These are phyloP conservation scores for Vandiemenella viatica DNA, from an alignment of 2,888 invertebrate genomes.

Conservation along the genomic window DNA sequence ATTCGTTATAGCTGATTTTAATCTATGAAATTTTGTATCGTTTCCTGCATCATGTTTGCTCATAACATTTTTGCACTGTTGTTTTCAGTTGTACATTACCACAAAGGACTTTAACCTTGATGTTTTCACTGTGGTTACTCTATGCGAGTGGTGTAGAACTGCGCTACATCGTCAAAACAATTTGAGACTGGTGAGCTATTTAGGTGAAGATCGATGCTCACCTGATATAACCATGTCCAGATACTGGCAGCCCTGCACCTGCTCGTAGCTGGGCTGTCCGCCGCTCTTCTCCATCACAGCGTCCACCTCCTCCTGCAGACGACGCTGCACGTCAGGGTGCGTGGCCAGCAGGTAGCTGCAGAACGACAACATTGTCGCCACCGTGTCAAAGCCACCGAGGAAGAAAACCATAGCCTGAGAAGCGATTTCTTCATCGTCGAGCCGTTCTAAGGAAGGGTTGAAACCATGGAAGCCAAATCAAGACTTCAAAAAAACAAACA, in stretches of 20 bases:
- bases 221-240: conserved; percentile 38
- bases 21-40: too few relatives aligned
- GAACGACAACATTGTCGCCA: conserved; percentile 9
- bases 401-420: conserved; percentile 13
- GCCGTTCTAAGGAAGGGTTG: background rate
- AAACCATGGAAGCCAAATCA: too few relatives aligned
- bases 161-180: too few relatives aligned
- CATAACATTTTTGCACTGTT: too few relatives aligned
- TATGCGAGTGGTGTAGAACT: too few relatives aligned
- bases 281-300: conserved; percentile 1
- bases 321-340: conserved; percentile 8
- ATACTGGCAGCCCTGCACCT: conserved; percentile 38
- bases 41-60: too few relatives aligned
- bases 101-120: too few relatives aligned
- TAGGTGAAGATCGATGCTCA: conserved; percentile 3
- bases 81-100: too few relatives aligned
- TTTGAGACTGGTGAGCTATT: background rate
- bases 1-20: too few relatives aligned
- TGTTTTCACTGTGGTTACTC: too few relatives aligned
- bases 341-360: conserved; percentile 6
- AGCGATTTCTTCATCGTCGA: conserved; percentile 9
- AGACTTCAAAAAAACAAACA: too few relatives aligned
- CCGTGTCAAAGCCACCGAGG: conserved; percentile 14
- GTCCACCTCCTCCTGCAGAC: conserved; percentile 10
- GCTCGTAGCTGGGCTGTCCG: conserved; percentile 19